These are phyloP conservation scores for Phengaris arion DNA, from an alignment of 2,888 invertebrate genomes.

Conservation along the genomic window DNA sequence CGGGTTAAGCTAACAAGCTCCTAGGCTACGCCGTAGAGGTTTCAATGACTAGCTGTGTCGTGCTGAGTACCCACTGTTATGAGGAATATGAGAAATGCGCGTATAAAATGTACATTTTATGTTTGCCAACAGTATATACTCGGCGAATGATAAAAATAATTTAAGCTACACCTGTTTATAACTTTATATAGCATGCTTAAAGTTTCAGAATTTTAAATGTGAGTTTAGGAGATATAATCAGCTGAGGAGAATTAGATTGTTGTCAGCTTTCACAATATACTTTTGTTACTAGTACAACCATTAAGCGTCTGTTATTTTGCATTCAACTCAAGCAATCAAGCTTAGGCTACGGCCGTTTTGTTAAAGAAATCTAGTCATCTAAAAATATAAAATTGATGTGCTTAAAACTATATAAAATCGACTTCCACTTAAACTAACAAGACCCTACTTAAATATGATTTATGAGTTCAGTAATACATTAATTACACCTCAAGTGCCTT, in stretches of 20 bases:
- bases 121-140: neutral
- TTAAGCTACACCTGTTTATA: no score
- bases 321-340: neutral
- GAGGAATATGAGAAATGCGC: slow-evolving; percentile 8
- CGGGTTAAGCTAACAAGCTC: slow-evolving; percentile 18
- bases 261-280: no score
- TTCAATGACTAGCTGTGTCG: slow-evolving; percentile 11
- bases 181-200: no score
- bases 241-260: no score
- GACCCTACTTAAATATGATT: slow-evolving; percentile 47
- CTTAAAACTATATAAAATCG: slow-evolving; percentile 18
- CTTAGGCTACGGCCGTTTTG: neutral
- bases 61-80: slow-evolving; percentile 1
- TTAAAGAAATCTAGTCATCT: neutral
- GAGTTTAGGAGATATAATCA: no score
- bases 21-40: neutral
- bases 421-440: slow-evolving; percentile 42
- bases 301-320: neutral
- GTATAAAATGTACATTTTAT: neutral
- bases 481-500: slow-evolving; percentile 38
- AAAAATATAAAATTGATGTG: slow-evolving; percentile 1
- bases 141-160: neutral
- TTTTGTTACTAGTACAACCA: neutral
- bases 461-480: slow-evolving; percentile 37
- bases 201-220: no score